Evolutionary conservation across 2,113 vertebrate species (phyloP).

Genomic region (Toxostoma redivivum): DNA sequence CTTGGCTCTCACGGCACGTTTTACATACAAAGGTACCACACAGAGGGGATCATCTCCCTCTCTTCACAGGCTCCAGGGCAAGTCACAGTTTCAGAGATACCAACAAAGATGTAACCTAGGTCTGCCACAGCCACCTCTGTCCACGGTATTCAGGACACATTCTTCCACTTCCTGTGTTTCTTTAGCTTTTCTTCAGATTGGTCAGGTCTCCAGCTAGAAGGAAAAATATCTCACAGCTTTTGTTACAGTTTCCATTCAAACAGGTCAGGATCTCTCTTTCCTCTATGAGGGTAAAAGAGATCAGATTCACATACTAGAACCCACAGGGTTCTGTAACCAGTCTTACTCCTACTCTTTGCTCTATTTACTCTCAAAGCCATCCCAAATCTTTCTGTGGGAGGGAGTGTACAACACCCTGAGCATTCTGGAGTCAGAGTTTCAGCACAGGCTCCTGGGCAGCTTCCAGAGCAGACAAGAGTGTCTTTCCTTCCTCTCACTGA

Average conservation of each 20-base stretch:
- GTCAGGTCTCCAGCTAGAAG: not conserved
- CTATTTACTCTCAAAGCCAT: not conserved
- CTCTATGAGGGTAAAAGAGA: not conserved
- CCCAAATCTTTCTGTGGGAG: not conserved
- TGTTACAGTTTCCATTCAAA: not conserved
- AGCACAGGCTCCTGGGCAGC: not conserved
- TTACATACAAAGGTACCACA: not conserved
- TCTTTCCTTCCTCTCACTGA: not conserved
- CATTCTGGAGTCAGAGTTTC: not conserved
- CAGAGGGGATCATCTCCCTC: not conserved
- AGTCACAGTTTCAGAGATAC: not conserved
- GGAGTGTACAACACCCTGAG: not conserved
- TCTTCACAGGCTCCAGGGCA: not conserved
- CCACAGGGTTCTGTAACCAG: not conserved
- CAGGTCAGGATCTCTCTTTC: not conserved
- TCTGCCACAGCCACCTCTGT: not conserved
- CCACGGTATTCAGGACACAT: rapidly evolving
- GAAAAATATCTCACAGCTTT: not conserved
- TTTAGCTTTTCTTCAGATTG: not conserved
- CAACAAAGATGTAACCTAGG: not conserved
- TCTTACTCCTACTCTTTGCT: not conserved
- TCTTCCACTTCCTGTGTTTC: not conserved
- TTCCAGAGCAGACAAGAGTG: not conserved
- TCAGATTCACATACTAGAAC: not conserved
- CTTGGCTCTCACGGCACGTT: not conserved